A percentile compares a stretch with the other conserved stretches of the same genome.
Evolutionary conservation across 2,888 invertebrate species (phyloP).

Genomic region (Drosophila picticornis): DNA sequence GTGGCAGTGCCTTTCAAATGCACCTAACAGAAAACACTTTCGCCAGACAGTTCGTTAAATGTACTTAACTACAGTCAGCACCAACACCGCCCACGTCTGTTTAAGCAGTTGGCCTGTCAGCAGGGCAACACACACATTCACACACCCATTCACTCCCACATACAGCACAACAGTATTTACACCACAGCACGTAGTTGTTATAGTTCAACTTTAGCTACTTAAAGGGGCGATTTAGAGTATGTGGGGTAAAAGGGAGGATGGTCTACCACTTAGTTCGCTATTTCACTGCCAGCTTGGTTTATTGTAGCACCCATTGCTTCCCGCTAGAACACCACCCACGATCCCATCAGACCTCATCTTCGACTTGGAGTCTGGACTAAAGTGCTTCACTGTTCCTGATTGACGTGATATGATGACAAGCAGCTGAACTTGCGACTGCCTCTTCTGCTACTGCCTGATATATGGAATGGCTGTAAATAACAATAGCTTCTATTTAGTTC

Average conservation of each 20-base stretch:
- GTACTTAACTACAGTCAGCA: conserved; percentile 18
- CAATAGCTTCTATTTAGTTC: not conserved
- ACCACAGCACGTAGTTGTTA: conserved; percentile 28
- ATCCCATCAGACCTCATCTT: conserved; percentile 27
- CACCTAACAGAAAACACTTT: conserved; percentile 20
- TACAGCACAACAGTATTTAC: not conserved
- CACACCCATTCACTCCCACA: conserved; percentile 3
- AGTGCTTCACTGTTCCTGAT: conserved; percentile 67
- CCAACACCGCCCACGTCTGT: not conserved
- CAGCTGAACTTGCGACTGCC: not conserved
- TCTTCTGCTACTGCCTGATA: not conserved
- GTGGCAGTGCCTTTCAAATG: conserved; percentile 27
- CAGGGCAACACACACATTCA: conserved; percentile 14
- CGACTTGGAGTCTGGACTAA: conserved; percentile 29
- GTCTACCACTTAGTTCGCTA: conserved; percentile 63
- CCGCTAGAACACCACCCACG: not conserved
- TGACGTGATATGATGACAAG: conserved; percentile 65
- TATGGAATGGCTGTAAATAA: not conserved
- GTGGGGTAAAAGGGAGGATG: conserved; percentile 1
- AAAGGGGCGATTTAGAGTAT: not conserved
- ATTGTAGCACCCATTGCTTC: conserved; percentile 32
- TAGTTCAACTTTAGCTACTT: conserved; percentile 33
- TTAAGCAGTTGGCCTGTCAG: conserved; percentile 41
- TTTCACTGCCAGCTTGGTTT: conserved; percentile 68
- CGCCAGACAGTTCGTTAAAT: conserved; percentile 35